A percentile compares a stretch with the other conserved stretches of the same genome.
These are phyloP conservation scores for Melipona quadrifasciata DNA, from an alignment of 1,140 invertebrate species.

Conservation along the genomic window DNA sequence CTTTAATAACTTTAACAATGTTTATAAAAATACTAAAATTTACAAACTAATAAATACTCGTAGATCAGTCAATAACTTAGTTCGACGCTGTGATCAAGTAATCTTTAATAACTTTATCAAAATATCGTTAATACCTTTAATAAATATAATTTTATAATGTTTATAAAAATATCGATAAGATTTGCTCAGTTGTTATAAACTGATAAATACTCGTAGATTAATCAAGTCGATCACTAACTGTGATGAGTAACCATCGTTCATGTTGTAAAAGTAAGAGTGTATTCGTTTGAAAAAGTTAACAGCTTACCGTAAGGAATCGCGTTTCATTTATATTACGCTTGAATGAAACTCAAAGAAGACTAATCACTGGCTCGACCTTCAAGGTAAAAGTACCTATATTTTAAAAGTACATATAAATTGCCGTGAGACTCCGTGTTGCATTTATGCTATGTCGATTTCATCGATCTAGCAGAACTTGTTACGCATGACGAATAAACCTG, in stretches of 20 bases:
- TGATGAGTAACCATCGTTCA: neutral
- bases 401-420: neutral
- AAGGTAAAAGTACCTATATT: neutral
- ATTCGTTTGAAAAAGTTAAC: neutral
- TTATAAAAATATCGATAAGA: neutral
- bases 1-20: no score
- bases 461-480: neutral
- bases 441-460: slow-evolving; percentile 1
- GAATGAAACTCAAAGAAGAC: neutral
- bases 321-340: neutral
- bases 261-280: neutral
- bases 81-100: no score
- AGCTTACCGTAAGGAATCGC: neutral
- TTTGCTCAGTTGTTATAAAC: neutral
- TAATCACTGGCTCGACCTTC: neutral
- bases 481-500: neutral
- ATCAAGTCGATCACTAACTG: neutral
- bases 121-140: neutral
- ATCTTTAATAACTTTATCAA: no score
- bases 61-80: no score
- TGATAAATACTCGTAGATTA: neutral
- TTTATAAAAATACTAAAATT: no score
- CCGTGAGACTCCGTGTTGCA: neutral
- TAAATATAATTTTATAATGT: neutral
- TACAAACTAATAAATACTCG: no score